Percentiles rank a stretch among this genome's conserved stretches.
Evolutionary conservation across 1,140 invertebrate species (phyloP).

Genomic region (Caerostris extrusa): DNA sequence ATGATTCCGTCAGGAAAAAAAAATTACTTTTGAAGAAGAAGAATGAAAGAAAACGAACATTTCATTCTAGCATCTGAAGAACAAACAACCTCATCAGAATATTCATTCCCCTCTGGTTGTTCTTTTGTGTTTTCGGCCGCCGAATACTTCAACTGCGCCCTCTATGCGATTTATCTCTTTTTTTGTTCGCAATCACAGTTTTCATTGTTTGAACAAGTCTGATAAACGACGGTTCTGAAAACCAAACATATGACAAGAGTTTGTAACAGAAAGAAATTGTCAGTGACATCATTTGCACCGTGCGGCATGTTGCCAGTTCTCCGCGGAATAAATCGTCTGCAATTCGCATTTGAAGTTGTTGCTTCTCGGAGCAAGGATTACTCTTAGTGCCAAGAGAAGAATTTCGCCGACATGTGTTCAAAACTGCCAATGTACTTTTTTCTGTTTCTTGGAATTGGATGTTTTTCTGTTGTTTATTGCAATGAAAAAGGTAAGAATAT

Average conservation of each 20-base stretch:
- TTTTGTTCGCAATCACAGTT: conserved; percentile 1
- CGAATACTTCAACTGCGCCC: background rate
- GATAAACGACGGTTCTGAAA: conserved; percentile 4
- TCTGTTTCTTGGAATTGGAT: background rate
- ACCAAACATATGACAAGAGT: conserved; percentile 13
- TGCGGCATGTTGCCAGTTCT: background rate
- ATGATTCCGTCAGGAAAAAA: background rate
- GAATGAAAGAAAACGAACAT: background rate
- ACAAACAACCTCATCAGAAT: no score
- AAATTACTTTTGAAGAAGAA: background rate
- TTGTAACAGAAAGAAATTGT: background rate
- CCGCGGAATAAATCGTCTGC: background rate
- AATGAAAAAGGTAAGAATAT: background rate
- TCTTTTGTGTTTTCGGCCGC: background rate
- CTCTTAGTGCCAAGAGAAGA: background rate
- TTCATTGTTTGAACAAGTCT: conserved; percentile 17
- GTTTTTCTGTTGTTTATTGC: background rate
- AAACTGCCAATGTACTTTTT: background rate
- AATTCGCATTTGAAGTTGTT: background rate
- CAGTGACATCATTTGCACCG: conserved; percentile 17
- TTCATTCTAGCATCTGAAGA: no score
- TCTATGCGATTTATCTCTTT: background rate
- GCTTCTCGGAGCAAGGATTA: background rate
- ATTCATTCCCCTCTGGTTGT: background rate
- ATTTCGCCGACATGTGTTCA: background rate